Conservation (phyloP, 2,113 vertebrate genomes). For the Eubucco bourcierii region DNA sequence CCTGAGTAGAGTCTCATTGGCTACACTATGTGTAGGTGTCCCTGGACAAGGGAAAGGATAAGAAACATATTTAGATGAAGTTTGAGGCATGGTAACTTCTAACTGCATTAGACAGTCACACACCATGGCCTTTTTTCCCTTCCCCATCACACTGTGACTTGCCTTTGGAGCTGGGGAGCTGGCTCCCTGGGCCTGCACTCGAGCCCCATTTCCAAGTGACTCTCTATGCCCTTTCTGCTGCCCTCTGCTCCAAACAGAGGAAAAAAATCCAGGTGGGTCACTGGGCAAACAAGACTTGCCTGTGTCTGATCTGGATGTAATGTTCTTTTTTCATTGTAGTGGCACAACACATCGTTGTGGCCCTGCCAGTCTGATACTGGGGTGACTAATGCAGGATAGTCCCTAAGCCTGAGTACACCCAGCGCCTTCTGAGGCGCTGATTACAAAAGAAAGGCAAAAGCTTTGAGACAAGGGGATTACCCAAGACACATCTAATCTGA, state of each 20-base stretch:
- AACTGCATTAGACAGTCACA: background rate
- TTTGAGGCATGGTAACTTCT: background rate
- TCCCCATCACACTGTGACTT: rapidly evolving
- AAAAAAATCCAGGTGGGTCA: constrained; percentile 14
- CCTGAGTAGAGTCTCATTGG: background rate
- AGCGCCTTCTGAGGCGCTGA: background rate
- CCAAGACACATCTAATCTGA: background rate
- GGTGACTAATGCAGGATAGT: constrained; percentile 53
- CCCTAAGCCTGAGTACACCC: background rate
- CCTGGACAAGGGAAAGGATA: background rate
- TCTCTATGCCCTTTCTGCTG: background rate
- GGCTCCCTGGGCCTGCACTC: background rate
- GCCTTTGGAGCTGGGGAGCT: background rate
- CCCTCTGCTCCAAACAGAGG: background rate
- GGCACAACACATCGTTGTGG: background rate
- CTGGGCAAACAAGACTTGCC: background rate
- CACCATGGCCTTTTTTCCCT: background rate
- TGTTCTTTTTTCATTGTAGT: background rate
- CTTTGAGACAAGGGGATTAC: constrained; percentile 45
- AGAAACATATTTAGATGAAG: background rate
- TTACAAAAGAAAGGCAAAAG: constrained; percentile 43
- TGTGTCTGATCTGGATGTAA: background rate
- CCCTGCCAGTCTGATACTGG: background rate
- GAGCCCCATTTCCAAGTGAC: background rate
- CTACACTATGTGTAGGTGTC: background rate